Evolutionary conservation across 2,888 invertebrate species (phyloP).

Genomic region (Diarsia mendica): DNA sequence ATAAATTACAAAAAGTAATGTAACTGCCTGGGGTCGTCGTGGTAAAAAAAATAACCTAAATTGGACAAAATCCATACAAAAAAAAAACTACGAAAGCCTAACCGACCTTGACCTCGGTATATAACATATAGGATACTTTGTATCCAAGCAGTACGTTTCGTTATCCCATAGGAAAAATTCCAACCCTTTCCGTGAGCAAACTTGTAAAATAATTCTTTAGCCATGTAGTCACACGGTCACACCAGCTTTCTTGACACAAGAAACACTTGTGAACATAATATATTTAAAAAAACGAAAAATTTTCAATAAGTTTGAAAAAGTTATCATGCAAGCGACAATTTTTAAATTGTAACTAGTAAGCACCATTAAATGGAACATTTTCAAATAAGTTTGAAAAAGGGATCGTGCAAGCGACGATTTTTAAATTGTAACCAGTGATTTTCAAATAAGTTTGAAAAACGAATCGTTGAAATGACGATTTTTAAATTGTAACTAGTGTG

Average conservation of each 20-base stretch:
- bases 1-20: too few species aligned
- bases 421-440: not conserved
- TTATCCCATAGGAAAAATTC: not conserved
- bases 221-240: not conserved
- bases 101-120: not conserved
- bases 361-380: too few species aligned
- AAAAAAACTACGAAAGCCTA: not conserved
- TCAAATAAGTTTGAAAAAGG: not conserved
- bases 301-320: too few species aligned
- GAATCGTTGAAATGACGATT: not conserved
- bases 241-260: not conserved
- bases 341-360: too few species aligned
- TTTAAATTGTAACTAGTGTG: too few species aligned
- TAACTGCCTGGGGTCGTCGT: too few species aligned
- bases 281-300: too few species aligned
- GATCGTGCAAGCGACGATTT: not conserved
- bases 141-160: not conserved
- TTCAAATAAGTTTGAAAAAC: too few species aligned
- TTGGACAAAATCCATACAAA: not conserved
- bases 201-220: not conserved
- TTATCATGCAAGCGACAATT: too few species aligned
- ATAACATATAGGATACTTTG: not conserved
- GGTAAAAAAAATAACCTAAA: too few species aligned
- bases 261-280: too few species aligned
- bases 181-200: not conserved